Conservation (phyloP, 1,140 invertebrate species). For the Plectrocnemia conspersa region DNA sequence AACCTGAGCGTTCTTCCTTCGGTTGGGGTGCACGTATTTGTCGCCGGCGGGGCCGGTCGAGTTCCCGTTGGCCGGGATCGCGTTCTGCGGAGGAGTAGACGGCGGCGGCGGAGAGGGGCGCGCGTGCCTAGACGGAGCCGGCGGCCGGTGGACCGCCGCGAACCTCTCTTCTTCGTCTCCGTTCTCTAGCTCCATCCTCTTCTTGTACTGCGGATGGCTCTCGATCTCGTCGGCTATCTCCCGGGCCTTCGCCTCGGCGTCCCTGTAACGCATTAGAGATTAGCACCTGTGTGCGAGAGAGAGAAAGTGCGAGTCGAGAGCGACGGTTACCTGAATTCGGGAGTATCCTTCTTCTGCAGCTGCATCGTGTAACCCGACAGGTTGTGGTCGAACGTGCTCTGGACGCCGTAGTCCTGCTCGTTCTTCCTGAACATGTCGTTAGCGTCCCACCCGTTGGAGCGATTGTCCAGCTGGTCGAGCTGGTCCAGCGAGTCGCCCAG, state of each 20-base stretch:
- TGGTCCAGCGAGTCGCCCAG: constrained; percentile 55
- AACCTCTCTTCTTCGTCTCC: constrained; percentile 85
- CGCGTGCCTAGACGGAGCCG: constrained; percentile 39
- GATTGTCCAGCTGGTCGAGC: constrained; percentile 60
- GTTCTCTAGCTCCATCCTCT: constrained; percentile 81
- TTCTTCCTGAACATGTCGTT: constrained; percentile 94
- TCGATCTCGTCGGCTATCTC: constrained; percentile 89
- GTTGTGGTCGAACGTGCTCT: constrained; percentile 81
- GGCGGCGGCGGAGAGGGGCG: constrained; percentile 35
- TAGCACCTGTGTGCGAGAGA: background rate
- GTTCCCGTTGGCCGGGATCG: constrained; percentile 14
- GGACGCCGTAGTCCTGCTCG: constrained; percentile 83
- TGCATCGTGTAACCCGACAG: constrained; percentile 83
- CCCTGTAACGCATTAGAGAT: constrained; percentile 43
- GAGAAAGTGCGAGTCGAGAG: background rate
- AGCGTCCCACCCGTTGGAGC: constrained; percentile 88
- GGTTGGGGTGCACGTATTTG: constrained; percentile 74
- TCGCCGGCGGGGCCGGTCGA: constrained; percentile 41
- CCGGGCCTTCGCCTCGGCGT: constrained; percentile 76
- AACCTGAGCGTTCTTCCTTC: constrained; percentile 63
- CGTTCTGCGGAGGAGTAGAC: constrained; percentile 3
- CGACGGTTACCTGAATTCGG: constrained; percentile 68
- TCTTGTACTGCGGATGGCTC: constrained; percentile 71
- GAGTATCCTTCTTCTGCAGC: constrained; percentile 75
- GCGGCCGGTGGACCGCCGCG: constrained; percentile 63